Conservation (phyloP, 2,888 invertebrate genomes). For the Venustoraphidia nigricollis region DNA sequence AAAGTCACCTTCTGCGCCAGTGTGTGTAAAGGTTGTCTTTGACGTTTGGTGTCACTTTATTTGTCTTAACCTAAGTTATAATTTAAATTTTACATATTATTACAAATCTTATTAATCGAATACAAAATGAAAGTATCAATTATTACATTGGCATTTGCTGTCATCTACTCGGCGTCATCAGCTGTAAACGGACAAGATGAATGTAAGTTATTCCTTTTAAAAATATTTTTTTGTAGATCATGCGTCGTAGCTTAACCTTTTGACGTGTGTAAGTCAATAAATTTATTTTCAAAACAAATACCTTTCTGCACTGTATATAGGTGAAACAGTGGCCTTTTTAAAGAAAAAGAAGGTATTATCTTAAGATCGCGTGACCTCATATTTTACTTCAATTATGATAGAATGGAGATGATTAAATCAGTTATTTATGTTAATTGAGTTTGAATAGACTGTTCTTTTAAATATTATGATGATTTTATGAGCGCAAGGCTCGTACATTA, state of each 20-base stretch:
- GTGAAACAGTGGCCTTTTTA: no score
- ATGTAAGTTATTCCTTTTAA: slow-evolving; percentile 41
- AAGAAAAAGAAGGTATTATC: no score
- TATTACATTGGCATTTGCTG: slow-evolving; percentile 32
- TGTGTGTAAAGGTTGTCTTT: slow-evolving; percentile 70
- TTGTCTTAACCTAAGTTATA: neutral
- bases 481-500: no score
- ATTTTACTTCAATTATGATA: no score
- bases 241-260: neutral
- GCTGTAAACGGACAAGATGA: slow-evolving; percentile 31
- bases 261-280: no score
- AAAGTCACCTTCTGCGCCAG: slow-evolving; percentile 74
- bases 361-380: no score
- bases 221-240: neutral
- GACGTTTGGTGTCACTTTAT: neutral
- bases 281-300: no score
- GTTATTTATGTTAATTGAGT: no score
- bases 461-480: no score
- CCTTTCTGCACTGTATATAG: no score
- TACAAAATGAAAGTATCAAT: slow-evolving; percentile 39
- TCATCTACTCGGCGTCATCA: slow-evolving; percentile 29
- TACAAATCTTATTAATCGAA: neutral
- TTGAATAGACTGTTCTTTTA: no score
- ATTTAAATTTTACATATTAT: neutral
- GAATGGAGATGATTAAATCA: no score